Evolutionary conservation across 2,797 vertebrate species (phyloP).

Genomic region (Dicrostonyx torquatus): DNA sequence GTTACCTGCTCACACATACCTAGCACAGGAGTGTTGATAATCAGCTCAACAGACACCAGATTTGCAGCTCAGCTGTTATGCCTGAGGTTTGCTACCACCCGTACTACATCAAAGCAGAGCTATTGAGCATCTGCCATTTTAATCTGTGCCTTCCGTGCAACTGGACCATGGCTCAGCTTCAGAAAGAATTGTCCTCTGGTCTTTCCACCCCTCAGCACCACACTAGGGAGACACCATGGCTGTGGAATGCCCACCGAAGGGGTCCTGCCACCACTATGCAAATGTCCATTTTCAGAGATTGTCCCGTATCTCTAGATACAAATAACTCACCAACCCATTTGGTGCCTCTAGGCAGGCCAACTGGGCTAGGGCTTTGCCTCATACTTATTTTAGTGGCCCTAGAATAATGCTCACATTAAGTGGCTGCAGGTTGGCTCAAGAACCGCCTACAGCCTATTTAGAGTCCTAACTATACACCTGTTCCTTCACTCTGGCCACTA

Average conservation of each 20-base stretch:
- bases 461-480: neutral
- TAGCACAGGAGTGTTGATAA: neutral
- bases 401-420: neutral
- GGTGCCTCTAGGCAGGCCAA: neutral
- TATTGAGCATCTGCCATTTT: neutral
- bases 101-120: neutral
- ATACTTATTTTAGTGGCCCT: neutral
- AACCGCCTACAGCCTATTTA: rapidly evolving
- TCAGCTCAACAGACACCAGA: neutral
- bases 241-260: neutral
- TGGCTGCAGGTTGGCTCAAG: neutral
- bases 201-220: neutral
- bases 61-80: neutral
- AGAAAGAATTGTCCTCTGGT: neutral
- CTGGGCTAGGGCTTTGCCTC: neutral
- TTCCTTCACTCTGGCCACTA: neutral
- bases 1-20: too few species aligned
- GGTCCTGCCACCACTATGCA: neutral
- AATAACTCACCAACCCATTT: neutral
- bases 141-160: neutral
- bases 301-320: neutral
- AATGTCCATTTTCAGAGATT: neutral
- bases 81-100: neutral
- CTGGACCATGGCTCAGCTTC: neutral
- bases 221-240: neutral